These are phyloP conservation scores for Alosa alosa DNA, from an alignment of 2,113 vertebrate genomes.

Conservation along the genomic window DNA sequence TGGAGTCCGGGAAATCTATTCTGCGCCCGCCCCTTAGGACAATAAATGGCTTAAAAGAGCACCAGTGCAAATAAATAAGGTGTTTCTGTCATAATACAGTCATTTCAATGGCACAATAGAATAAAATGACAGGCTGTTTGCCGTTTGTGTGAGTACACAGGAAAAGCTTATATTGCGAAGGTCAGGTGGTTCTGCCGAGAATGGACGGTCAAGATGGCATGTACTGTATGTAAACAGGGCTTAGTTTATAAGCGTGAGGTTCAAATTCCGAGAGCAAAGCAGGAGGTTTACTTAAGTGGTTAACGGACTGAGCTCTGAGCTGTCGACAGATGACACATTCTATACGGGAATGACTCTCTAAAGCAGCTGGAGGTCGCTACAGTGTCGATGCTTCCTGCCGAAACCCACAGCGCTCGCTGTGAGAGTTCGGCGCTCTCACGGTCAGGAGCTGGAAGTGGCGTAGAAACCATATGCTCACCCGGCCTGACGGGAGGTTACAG, in stretches of 20 bases:
- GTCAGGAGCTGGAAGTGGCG: slow-evolving; percentile 43
- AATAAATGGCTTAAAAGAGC: background rate
- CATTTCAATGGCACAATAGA: background rate
- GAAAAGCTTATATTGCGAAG: background rate
- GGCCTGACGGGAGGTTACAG: slow-evolving; percentile 88
- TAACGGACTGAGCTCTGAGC: background rate
- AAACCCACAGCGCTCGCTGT: background rate
- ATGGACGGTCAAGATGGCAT: background rate
- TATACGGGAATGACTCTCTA: background rate
- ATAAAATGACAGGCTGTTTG: background rate
- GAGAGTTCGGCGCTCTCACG: slow-evolving; percentile 13
- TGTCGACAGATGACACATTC: background rate
- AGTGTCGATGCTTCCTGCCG: background rate
- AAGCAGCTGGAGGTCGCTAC: background rate
- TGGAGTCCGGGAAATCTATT: slow-evolving; percentile 11
- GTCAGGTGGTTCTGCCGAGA: background rate
- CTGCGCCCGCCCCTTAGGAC: background rate
- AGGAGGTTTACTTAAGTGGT: background rate
- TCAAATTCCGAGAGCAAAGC: background rate
- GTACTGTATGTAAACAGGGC: background rate
- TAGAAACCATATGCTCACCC: slow-evolving; percentile 77
- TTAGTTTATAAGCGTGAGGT: background rate
- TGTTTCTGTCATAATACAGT: background rate
- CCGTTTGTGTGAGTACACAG: background rate
- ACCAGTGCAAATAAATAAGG: background rate